phyloP scores from a whole-genome alignment of 2,113 vertebrate genomes.

The Poicephalus gulielmi region DNA sequence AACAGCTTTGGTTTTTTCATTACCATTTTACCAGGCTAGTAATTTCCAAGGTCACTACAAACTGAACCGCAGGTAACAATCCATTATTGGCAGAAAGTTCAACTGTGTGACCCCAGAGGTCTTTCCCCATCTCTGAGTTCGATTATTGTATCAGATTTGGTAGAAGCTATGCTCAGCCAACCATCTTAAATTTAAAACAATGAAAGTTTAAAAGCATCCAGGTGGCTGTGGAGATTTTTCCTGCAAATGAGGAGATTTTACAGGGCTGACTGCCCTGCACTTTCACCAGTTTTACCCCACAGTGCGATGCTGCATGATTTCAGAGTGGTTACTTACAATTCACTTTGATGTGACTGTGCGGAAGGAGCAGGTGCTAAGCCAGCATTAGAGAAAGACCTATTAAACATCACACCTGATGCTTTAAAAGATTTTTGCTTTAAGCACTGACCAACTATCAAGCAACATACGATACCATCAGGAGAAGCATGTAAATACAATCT shows the following conservation, averaged over 20 bases:
- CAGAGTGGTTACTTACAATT: not conserved
- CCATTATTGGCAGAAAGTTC: conserved; percentile 31
- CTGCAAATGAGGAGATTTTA: not conserved
- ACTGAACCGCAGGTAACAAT: conserved; percentile 38
- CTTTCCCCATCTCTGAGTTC: conserved; percentile 1
- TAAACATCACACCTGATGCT: not conserved
- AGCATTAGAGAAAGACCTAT: not conserved
- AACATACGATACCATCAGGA: not conserved
- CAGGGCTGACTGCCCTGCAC: not conserved
- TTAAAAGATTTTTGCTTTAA: conserved; percentile 28
- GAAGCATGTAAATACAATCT: not conserved
- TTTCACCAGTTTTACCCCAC: not conserved
- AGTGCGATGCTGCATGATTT: not conserved
- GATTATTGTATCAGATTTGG: conserved; percentile 40
- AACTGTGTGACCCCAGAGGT: not conserved
- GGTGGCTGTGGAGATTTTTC: conserved; percentile 21
- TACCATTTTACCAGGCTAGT: conserved; percentile 15
- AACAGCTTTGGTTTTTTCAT: conserved; percentile 41
- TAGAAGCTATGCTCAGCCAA: conserved; percentile 19
- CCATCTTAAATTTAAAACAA: conserved; percentile 34
- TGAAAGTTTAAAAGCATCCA: conserved; percentile 37
- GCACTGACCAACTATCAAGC: not conserved
- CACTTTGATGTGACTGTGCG: conserved; percentile 11
- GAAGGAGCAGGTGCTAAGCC: conserved; percentile 9
- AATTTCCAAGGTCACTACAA: conserved; percentile 49